Evolutionary conservation across 2,888 invertebrate genomes (phyloP).

Genomic region (Ophioninae sp.): DNA sequence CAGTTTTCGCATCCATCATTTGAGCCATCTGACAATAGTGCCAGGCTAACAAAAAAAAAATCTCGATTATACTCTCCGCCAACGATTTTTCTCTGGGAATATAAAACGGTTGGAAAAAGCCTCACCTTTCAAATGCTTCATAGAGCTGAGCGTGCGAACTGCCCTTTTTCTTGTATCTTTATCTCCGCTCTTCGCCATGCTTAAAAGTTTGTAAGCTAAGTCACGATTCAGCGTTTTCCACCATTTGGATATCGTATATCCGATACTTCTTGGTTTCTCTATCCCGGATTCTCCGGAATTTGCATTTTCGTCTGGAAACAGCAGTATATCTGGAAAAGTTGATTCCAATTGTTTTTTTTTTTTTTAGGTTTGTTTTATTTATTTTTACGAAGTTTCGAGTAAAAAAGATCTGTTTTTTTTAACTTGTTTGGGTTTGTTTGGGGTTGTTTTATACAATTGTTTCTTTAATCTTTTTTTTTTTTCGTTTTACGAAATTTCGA

Average conservation of each 20-base stretch:
- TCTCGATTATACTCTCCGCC: neutral
- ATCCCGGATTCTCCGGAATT: slow-evolving; percentile 67
- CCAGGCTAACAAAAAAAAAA: slow-evolving; percentile 78
- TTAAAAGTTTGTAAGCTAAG: slow-evolving; percentile 86
- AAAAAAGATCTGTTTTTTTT: no score
- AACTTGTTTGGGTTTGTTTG: no score
- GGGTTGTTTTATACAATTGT: no score
- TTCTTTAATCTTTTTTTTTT: no score
- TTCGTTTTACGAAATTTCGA: neutral
- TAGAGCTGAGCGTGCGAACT: slow-evolving; percentile 85
- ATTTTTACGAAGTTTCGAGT: neutral
- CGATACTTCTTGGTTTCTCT: slow-evolving; percentile 67
- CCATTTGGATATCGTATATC: slow-evolving; percentile 78
- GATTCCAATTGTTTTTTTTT: slow-evolving; percentile 12
- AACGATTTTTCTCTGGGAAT: no score
- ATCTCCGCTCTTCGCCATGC: slow-evolving; percentile 86
- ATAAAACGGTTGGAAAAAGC: neutral
- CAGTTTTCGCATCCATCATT: slow-evolving; percentile 89
- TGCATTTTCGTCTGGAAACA: slow-evolving; percentile 57
- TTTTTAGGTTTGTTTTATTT: neutral
- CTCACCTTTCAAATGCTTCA: slow-evolving; percentile 85
- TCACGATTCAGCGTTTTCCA: slow-evolving; percentile 86
- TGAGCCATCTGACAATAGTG: slow-evolving; percentile 90
- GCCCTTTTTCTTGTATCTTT: slow-evolving; percentile 85
- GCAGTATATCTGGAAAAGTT: slow-evolving; percentile 44